Base-by-base conservation (phyloP, 2,797 vertebrate species). In the Dicrostonyx torquatus region DNA sequence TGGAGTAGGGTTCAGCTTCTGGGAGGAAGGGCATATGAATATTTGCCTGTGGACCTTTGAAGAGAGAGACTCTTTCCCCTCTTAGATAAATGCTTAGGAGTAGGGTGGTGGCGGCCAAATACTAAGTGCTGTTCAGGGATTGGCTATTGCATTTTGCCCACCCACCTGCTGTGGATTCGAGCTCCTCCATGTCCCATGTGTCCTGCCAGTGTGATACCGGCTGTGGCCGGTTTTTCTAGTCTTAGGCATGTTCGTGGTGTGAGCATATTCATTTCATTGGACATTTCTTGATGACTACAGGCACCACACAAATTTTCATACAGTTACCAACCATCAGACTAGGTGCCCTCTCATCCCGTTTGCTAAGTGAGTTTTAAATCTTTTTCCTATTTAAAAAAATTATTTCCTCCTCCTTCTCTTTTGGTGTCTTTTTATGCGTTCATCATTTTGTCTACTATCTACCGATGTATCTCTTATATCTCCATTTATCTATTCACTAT, bases 221-320 rank as follows among this genome's bases (percentile, higher is more conserved):
- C 55, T 22, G 8, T 29, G 64, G 29, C 4, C 9, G 11, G 1
- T 70, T 50, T 85, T 53, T 43, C 15, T 14, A 34, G 24, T 31
- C 37, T 66, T 3, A 7, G 31, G 34, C 43, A 11, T 20, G 18
- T 4, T 34, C 13, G 31, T 60, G 40, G 48, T 22, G 5, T 26
- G 34, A 5, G 43, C 37, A 55, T 58, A 5, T 3, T 0, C 9
- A 18, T 17, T 31, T 37, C 18, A 7, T 1, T 8, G 15, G 26
- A 4, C n/a, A 66, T 29, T 48, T 89, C 55, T 40, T 64, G 66
- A 73, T 11, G 31, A 31, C 37, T 31, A 18, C 14, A 12, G 53
- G 34, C 72, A 4, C 12, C 37, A 9, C 53, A 17, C 64, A 6
- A 1, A 4, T 58, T 80, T 73, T 24, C 20, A 37, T 5, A 11